Percentiles rank a stretch among this genome's conserved stretches.
phyloP scores from a whole-genome alignment of 2,888 invertebrate species.

The Brenthis daphne region DNA sequence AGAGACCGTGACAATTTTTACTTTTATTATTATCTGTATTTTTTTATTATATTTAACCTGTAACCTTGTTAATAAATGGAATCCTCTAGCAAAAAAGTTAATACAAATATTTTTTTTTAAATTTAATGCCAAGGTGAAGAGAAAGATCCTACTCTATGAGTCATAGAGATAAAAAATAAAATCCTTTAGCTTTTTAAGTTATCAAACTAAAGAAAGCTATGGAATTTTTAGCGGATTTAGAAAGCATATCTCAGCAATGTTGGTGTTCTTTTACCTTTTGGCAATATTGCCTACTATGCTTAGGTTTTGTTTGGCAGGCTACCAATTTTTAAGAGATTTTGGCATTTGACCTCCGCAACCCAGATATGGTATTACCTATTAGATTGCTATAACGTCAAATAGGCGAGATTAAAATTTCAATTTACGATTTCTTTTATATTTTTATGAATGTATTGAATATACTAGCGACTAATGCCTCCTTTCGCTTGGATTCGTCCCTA shows the following conservation, averaged over 20 bases:
- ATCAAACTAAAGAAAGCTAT: too few relatives aligned
- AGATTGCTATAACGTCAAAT: conserved; percentile 20
- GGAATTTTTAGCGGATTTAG: conserved; percentile 3
- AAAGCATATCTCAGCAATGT: conserved; percentile 20
- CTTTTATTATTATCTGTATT: too few relatives aligned
- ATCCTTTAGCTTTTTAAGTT: too few relatives aligned
- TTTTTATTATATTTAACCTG: too few relatives aligned
- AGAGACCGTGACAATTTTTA: too few relatives aligned
- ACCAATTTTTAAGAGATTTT: conserved; percentile 35
- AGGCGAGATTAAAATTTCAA: conserved; percentile 13
- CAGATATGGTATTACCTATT: conserved; percentile 27
- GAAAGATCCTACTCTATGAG: too few relatives aligned
- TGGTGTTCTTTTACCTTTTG: conserved; percentile 30
- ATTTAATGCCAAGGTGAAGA: too few relatives aligned
- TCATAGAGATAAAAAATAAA: too few relatives aligned
- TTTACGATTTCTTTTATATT: neutral
- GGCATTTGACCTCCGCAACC: conserved; percentile 34
- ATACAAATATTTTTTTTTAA: too few relatives aligned
- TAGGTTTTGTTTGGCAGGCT: conserved; percentile 35
- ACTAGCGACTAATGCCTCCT: neutral
- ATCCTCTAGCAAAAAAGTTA: too few relatives aligned
- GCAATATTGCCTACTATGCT: conserved; percentile 33
- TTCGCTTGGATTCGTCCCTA: too few relatives aligned
- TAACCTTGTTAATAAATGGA: too few relatives aligned
- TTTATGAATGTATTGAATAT: neutral